Evolutionary conservation across 2,888 invertebrate species (phyloP), one percentile per base, ranked within the genome.

Genomic region (Eilema depressum): DNA sequence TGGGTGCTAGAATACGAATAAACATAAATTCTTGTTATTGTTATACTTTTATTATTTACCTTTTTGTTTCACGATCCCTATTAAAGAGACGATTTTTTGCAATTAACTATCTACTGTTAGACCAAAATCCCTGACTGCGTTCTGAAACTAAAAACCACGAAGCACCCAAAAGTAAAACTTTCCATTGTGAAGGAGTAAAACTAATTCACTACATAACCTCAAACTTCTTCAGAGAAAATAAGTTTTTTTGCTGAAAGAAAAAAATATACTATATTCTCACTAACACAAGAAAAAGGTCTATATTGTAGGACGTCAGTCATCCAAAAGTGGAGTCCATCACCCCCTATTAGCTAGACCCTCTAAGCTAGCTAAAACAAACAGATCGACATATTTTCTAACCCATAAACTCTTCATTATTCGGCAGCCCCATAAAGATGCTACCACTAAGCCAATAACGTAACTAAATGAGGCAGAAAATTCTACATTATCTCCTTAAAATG

Each of bases 381-480:
- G 37, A 63, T 20, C 10, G 20, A 57, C 57, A 28, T 30, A 64
- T 60, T 69, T 64, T 64, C 47, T 60, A 25, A 25, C 23, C 23
- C 47, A 69, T 69, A 53, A 30, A 64, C 30, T 26, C 30, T 25
- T 67, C 33, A 68, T 68, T 63, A 47, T 63, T 63, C 37, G 57
- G 30, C 30, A 33, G 33, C 33, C 56, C 17, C 56, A 65, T 28
- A 57, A 57, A 57, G 17, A 37, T 66, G 57, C 23, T 56, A 20
- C 20, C 63, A 26, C 63, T 66, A 63, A 63, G 28, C 66, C 41
- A 64, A 67, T 66, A 69, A 59, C 57, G 25, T 33, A 47, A 73
- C 30, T 67, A 60, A 66, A 73, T 67, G 64, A 64, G 47, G 67
- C 59, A 63, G 5, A 67, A 61, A 67, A 73, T 70, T 53, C 28